Evolutionary conservation across 2,797 vertebrate genomes (phyloP), one percentile per base, ranked within the genome.

Genomic region (Spinus olivaceus): DNA sequence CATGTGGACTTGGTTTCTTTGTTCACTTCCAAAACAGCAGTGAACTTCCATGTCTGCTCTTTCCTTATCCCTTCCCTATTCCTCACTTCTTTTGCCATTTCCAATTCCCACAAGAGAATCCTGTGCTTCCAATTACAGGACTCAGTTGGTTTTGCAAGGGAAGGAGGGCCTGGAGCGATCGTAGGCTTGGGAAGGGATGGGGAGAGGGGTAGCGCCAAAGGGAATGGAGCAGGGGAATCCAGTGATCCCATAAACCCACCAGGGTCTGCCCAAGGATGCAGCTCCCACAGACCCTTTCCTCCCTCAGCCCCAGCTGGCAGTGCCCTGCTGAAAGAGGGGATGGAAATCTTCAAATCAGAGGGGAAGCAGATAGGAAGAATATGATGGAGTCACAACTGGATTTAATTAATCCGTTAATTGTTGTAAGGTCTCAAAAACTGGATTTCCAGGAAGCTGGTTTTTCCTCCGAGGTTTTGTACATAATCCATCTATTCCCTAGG

Each of bases 41-140:
- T 12, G 41, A 76, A 37, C 5, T 64, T 24, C 70, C 63, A 5
- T 1, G 8, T 25, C 83, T 77, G 47, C 65, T 86, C 63, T 12
- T 59, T 51, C 24, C 44, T 83, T 37, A 44, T 10, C 51, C 44
- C 17, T 30, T 28, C 35, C 12, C 35, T 4, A 8, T 32, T 32
- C 50, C 32, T 67, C 49, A 4, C 20, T 24, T 66, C 46, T 61
- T 3, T 8, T 28, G n/a, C 10, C 20, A 12, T 61, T 67, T 30
- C 70, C 12, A 1, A 28, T 65, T 78, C 46, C 30, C n/a, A 54
- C 37, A 9, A 23, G 22, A 67, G 56, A 17, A 15, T 61, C 67
- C 16, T 8, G 8, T 4, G 2, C 50, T 30, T 23, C 51, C 35
- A 5, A 0, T 5, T 4, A n/a, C n/a, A 28, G 49, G 65, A 22